phyloP scores from a whole-genome alignment of 2,797 vertebrate species.

The Esox masquinongy region DNA sequence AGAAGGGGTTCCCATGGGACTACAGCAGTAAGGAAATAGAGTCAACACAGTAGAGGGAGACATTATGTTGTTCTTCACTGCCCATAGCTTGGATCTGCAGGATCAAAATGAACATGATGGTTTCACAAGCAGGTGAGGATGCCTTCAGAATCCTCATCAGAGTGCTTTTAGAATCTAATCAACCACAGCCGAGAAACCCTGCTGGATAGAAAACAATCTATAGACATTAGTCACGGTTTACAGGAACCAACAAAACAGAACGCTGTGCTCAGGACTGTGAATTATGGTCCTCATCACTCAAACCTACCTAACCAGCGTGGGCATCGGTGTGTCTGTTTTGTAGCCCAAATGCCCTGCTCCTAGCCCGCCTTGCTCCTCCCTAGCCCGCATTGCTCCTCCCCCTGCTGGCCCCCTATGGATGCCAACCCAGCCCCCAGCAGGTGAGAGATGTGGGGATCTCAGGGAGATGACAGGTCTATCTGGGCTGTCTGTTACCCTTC shows the following conservation, averaged over 20 bases:
- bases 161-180: slow-evolving; percentile 55
- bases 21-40: slow-evolving; percentile 62
- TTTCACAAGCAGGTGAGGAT: slow-evolving; percentile 55
- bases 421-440: slow-evolving; percentile 33
- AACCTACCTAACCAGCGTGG: background rate
- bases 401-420: too few species aligned
- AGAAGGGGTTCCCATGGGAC: slow-evolving; percentile 66
- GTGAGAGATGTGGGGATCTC: slow-evolving; percentile 67
- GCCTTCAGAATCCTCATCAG: slow-evolving; percentile 38
- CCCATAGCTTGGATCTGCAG: slow-evolving; percentile 65
- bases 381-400: too few species aligned
- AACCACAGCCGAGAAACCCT: slow-evolving; percentile 38
- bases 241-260: background rate
- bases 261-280: background rate
- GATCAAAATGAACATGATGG: slow-evolving; percentile 65
- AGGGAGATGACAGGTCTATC: slow-evolving; percentile 71
- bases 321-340: too few species aligned
- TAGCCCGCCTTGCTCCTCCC: too few species aligned
- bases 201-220: slow-evolving; percentile 14
- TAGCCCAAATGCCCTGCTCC: too few species aligned
- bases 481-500: slow-evolving; percentile 63
- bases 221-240: background rate
- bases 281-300: background rate
- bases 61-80: slow-evolving; percentile 68
- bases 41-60: slow-evolving; percentile 65